Conservation (phyloP, 2,888 invertebrate genomes). For the Drosophila sordidula region DNA sequence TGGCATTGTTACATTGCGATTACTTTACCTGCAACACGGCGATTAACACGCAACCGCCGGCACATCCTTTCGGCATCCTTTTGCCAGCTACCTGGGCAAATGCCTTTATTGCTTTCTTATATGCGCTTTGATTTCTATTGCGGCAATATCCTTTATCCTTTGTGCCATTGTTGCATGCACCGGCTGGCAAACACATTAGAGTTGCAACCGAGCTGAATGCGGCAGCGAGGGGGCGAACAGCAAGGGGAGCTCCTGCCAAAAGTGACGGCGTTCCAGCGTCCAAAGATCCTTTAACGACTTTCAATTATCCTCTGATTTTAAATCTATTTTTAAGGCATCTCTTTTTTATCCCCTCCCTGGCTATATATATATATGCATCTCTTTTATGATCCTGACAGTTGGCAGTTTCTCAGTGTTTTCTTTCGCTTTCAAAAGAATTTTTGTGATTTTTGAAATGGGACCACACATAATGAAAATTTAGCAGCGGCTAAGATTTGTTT, state of each 20-base stretch:
- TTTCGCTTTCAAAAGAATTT: constrained; percentile 1
- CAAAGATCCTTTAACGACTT: constrained; percentile 39
- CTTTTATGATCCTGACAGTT: constrained; percentile 10
- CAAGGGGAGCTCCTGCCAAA: constrained; percentile 6
- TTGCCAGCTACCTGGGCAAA: constrained; percentile 26
- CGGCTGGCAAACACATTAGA: constrained; percentile 79
- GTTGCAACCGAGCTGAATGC: constrained; percentile 43
- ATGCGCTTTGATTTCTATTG: constrained; percentile 77
- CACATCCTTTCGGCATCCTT: constrained; percentile 38
- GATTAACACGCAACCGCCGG: constrained; percentile 75
- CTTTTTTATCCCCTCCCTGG: not conserved
- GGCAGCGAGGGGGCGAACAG: not conserved
- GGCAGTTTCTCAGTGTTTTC: constrained; percentile 3
- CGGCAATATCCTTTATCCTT: constrained; percentile 69
- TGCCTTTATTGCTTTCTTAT: constrained; percentile 71
- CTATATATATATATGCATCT: not conserved
- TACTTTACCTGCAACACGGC: constrained; percentile 81
- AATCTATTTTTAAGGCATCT: constrained; percentile 12
- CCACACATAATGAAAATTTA: constrained; percentile 13
- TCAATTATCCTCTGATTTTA: constrained; percentile 39
- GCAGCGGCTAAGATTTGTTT: too few relatives aligned
- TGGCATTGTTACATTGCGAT: constrained; percentile 78
- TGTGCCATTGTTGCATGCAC: constrained; percentile 77
- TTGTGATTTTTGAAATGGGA: not conserved
- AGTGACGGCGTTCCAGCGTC: constrained; percentile 42